Conservation (phyloP, 2,113 vertebrate genomes). For the Phylloscopus whistleri region DNA sequence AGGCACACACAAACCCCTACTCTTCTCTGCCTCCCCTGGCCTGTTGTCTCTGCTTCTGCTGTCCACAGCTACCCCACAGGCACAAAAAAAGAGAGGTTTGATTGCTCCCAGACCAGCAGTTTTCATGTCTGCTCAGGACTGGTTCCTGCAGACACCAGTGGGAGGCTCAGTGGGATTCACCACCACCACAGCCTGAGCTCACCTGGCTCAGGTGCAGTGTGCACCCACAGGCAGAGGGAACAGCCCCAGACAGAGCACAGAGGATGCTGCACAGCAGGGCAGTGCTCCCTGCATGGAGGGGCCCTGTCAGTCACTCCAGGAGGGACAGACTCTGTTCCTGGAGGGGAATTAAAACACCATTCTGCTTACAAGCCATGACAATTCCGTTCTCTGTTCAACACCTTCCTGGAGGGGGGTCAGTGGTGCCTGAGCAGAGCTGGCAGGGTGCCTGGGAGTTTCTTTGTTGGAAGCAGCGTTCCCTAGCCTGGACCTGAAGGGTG, state of each 20-base stretch:
- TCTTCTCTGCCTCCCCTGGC: not conserved
- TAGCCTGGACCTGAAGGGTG: fast-evolving
- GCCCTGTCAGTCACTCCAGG: not conserved
- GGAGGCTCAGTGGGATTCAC: not conserved
- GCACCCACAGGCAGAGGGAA: not conserved
- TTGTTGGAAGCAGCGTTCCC: not conserved
- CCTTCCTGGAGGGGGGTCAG: not conserved
- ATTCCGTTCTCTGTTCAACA: not conserved
- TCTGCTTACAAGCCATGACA: not conserved
- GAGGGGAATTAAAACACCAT: not conserved
- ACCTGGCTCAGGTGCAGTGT: not conserved
- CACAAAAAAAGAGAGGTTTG: not conserved
- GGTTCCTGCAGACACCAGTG: not conserved
- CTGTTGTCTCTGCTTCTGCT: not conserved
- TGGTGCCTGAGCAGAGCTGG: not conserved
- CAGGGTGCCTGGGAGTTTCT: not conserved
- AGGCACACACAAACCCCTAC: not conserved
- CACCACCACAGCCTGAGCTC: fast-evolving
- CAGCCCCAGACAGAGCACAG: not conserved
- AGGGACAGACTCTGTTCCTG: not conserved
- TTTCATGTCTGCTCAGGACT: not conserved
- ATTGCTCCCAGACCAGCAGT: not conserved
- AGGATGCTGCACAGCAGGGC: not conserved
- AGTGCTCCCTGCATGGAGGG: not conserved
- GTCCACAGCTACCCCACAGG: not conserved